Conservation (phyloP, 35 echinoderm and acorn worm species). For the Heliocidaris erythrogramma region DNA sequence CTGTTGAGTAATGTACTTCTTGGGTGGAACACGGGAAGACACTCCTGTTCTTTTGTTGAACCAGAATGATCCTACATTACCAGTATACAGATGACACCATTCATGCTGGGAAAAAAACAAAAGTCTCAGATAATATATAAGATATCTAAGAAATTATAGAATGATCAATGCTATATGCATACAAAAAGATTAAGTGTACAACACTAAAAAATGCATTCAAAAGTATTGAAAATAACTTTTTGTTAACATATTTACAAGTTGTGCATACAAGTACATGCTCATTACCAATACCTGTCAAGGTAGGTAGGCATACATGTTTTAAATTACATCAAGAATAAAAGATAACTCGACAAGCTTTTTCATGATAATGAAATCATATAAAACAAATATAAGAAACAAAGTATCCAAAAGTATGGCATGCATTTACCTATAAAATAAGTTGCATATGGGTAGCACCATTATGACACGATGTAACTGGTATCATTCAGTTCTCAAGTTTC, state of each 20-base stretch:
- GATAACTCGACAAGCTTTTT: not conserved
- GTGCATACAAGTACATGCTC: not conserved
- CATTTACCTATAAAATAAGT: not conserved
- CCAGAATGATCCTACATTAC: constrained; percentile 83
- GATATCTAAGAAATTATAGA: not conserved
- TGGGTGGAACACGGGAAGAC: constrained; percentile 66
- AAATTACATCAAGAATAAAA: not conserved
- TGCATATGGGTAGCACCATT: not conserved
- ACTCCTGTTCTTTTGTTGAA: constrained; percentile 85
- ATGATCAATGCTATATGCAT: not conserved
- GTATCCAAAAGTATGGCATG: not conserved
- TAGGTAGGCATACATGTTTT: not conserved
- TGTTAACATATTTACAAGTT: not conserved
- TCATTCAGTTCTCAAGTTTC: not conserved
- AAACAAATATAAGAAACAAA: not conserved
- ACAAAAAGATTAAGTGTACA: not conserved
- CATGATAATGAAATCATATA: not conserved
- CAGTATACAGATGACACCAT: constrained; percentile 82
- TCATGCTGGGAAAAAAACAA: constrained; percentile 57
- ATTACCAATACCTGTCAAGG: not conserved
- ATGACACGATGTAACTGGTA: not conserved
- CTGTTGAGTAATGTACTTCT: constrained; percentile 62
- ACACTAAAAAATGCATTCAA: not conserved
- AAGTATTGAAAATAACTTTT: not conserved
- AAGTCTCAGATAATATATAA: not conserved